Percentiles rank a stretch among this genome's conserved stretches.
phyloP scores from a whole-genome alignment of 2,797 vertebrate species.

The Notolabrus celidotus region DNA sequence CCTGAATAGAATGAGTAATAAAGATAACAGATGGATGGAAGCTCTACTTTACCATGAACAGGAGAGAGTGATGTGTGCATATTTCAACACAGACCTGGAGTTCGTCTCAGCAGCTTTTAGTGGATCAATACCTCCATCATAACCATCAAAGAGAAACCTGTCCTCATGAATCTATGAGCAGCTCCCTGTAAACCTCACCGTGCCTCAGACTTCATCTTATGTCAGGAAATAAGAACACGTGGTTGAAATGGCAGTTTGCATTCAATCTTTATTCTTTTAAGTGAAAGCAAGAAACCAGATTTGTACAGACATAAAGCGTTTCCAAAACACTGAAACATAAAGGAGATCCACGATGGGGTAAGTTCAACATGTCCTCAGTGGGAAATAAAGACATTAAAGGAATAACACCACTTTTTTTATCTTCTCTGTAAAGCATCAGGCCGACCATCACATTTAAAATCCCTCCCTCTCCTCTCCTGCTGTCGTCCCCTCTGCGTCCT shows the following conservation, averaged over 20 bases:
- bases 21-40: too few species aligned
- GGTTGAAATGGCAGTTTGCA: slow-evolving; percentile 39
- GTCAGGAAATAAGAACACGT: neutral
- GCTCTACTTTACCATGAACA: too few species aligned
- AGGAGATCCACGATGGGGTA: slow-evolving; percentile 10
- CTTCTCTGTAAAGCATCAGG: slow-evolving; percentile 18
- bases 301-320: slow-evolving; percentile 65
- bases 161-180: too few species aligned
- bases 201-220: neutral
- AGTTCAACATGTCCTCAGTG: slow-evolving; percentile 11
- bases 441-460: slow-evolving; percentile 13
- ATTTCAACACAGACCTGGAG: too few species aligned
- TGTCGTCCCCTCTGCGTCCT: slow-evolving; percentile 17
- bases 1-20: too few species aligned
- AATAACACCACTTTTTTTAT: slow-evolving; percentile 39
- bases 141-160: too few species aligned
- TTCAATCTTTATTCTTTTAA: slow-evolving; percentile 81
- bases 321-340: slow-evolving; percentile 57
- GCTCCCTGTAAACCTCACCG: too few species aligned
- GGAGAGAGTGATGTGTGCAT: too few species aligned
- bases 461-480: neutral
- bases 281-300: slow-evolving; percentile 64
- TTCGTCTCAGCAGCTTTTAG: too few species aligned
- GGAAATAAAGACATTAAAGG: slow-evolving; percentile 29
- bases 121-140: too few species aligned